Evolutionary conservation across 1,140 invertebrate species (phyloP).

Genomic region (Tetragnatha versicolor): DNA sequence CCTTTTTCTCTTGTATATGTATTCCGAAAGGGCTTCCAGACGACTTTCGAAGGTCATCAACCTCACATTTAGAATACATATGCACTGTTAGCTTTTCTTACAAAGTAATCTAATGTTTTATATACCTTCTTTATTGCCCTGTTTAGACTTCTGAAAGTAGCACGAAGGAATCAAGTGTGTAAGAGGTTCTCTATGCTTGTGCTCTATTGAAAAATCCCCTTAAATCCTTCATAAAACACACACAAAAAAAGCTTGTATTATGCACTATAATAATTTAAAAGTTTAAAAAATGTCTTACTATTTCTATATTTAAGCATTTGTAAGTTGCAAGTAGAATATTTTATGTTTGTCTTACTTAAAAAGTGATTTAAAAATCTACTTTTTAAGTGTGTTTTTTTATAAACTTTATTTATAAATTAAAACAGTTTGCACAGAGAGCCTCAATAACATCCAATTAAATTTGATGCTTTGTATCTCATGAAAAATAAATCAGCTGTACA

Average conservation of each 20-base stretch:
- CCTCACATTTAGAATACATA: constrained; percentile 55
- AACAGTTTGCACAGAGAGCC: constrained; percentile 9
- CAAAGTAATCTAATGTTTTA: constrained; percentile 50
- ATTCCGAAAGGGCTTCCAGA: constrained; percentile 54
- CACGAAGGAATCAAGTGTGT: not conserved
- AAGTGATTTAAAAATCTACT: not conserved
- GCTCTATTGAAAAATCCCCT: not conserved
- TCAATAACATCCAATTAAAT: not conserved
- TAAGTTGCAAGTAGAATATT: not conserved
- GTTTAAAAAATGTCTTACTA: no score
- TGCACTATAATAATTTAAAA: no score
- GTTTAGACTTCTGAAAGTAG: not conserved
- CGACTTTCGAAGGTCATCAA: constrained; percentile 42
- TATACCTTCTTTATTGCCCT: constrained; percentile 45
- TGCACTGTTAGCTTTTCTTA: constrained; percentile 53
- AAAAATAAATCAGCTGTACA: constrained; percentile 6
- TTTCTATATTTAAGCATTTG: constrained; percentile 6
- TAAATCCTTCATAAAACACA: not conserved
- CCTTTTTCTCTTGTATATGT: constrained; percentile 48
- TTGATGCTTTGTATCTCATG: not conserved
- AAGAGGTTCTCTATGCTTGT: not conserved
- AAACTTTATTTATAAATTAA: not conserved
- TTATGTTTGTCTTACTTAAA: not conserved
- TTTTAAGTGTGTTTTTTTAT: not conserved
- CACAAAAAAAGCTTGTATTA: not conserved